Percentiles rank a stretch among this genome's conserved stretches.
phyloP scores from a whole-genome alignment of 2,113 vertebrate species.

The Erythrocercus mccallii region DNA sequence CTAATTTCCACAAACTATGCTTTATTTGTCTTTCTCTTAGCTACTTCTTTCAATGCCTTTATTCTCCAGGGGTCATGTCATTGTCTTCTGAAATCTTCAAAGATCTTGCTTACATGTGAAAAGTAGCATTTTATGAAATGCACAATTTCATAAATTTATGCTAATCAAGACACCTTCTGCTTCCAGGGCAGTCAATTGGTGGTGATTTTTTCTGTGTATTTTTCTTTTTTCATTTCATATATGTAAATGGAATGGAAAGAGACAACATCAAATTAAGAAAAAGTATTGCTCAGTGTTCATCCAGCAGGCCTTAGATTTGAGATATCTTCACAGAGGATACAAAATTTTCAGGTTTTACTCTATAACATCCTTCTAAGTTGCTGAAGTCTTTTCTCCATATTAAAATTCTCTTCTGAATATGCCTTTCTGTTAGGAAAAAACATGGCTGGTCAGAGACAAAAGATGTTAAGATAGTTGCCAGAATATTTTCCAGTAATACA shows the following conservation, averaged over 20 bases:
- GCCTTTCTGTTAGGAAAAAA: background rate
- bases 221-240: background rate
- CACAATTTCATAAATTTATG: constrained; percentile 25
- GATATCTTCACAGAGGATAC: background rate
- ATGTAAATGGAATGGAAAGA: background rate
- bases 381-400: background rate
- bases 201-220: background rate
- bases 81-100: constrained; percentile 66
- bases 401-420: background rate
- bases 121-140: constrained; percentile 20
- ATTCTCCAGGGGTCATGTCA: constrained; percentile 52
- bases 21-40: constrained; percentile 54
- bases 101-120: constrained; percentile 55
- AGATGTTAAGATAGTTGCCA: background rate
- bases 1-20: background rate
- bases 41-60: constrained; percentile 54
- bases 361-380: background rate
- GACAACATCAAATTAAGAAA: background rate
- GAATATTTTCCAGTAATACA: background rate
- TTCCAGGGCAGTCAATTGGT: background rate
- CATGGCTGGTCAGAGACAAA: background rate
- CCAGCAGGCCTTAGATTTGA: background rate
- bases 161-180: constrained; percentile 14
- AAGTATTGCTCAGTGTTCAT: background rate
- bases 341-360: background rate